These are phyloP conservation scores for Blastobasis lacticolella DNA, from an alignment of 2,888 invertebrate species.

Conservation along the genomic window DNA sequence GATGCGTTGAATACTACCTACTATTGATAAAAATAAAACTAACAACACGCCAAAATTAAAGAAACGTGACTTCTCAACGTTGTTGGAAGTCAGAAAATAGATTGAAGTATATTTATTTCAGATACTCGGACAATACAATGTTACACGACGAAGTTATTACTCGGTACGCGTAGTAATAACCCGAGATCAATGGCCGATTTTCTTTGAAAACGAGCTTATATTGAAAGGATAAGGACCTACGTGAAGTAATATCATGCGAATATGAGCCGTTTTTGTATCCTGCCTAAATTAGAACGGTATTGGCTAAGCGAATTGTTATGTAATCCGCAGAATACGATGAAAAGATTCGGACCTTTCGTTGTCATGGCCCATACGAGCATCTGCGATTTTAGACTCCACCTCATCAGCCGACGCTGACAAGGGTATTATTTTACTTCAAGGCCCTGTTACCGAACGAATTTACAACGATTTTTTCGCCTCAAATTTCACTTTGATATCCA, in stretches of 20 bases:
- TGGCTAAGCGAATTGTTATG: conserved; percentile 20
- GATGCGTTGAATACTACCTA: too few relatives aligned
- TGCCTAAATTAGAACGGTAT: conserved; percentile 14
- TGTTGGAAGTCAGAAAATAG: neutral
- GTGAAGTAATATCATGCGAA: conserved; percentile 13
- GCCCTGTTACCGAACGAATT: conserved; percentile 7
- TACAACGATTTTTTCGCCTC: neutral
- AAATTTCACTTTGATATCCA: neutral
- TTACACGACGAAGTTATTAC: neutral
- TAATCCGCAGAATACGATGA: conserved; percentile 21
- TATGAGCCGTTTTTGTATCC: neutral
- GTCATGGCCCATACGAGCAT: conserved; percentile 9
- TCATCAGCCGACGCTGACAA: conserved; percentile 19
- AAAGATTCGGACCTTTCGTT: conserved; percentile 23
- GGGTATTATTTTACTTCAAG: conserved; percentile 26
- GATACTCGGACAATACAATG: neutral
- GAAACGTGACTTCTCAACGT: conserved; percentile 1
- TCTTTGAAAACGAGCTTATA: neutral
- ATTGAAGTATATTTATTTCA: neutral
- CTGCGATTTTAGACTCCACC: conserved; percentile 11
- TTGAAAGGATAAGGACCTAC: neutral
- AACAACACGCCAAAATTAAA: neutral
- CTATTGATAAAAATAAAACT: too few relatives aligned
- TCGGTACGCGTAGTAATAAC: conserved; percentile 1
- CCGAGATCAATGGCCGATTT: neutral